Percentiles rank a stretch among this genome's conserved stretches.
phyloP scores from a whole-genome alignment of 2,797 vertebrate genomes.

The Yasuhikotakia modesta region DNA sequence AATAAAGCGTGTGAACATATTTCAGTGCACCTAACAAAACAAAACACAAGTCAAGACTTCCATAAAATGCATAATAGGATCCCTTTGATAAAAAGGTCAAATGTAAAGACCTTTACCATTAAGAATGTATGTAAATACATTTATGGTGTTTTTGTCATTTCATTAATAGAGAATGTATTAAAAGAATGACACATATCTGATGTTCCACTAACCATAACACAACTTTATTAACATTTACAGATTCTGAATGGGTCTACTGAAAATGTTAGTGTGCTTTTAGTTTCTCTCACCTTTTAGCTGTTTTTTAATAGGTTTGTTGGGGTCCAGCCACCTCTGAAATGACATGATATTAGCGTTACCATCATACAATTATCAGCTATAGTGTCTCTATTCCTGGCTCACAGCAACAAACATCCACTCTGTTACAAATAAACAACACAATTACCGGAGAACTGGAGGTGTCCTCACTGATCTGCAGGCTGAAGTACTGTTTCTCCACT shows the following conservation, averaged over 20 bases:
- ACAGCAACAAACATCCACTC: background rate
- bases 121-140: background rate
- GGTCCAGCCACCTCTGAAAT: conserved; percentile 93
- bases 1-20: no score
- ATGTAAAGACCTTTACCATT: background rate
- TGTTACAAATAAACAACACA: conserved; percentile 47
- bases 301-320: conserved; percentile 93
- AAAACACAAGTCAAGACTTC: no score
- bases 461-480: conserved; percentile 87
- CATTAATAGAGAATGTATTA: background rate
- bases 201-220: background rate
- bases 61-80: no score
- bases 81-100: background rate
- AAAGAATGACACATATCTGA: background rate
- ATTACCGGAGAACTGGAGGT: conserved; percentile 83
- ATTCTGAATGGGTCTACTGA: background rate
- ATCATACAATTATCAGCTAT: background rate
- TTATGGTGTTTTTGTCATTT: background rate
- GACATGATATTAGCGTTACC: conserved; percentile 8
- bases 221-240: no score
- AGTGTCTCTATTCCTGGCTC: conserved; percentile 25
- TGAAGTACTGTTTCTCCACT: conserved; percentile 91
- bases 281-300: conserved; percentile 91
- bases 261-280: background rate
- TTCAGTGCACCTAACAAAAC: no score